Conservation (phyloP, 2,797 vertebrate genomes). For the Gymnopithys bicolor region DNA sequence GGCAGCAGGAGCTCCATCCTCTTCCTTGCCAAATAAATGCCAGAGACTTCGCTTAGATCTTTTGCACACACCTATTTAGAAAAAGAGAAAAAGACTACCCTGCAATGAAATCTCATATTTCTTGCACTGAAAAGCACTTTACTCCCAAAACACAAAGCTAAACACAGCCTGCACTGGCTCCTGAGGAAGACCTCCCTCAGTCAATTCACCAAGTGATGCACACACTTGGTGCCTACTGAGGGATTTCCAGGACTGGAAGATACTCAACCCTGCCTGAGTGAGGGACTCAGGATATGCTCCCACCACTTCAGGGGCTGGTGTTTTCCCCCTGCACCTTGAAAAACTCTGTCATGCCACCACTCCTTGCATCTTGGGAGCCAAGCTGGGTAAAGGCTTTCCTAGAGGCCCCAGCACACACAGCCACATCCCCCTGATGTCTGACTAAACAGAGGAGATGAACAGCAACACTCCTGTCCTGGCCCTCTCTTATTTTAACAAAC, state of each 20-base stretch:
- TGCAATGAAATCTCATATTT: not conserved
- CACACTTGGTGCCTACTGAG: not conserved
- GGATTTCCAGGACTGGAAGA: not conserved
- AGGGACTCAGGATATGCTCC: not conserved
- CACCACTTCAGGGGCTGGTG: not conserved
- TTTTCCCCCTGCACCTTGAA: not conserved
- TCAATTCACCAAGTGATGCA: not conserved
- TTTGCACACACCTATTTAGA: not conserved
- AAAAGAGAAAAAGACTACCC: not conserved
- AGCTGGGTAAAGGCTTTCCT: not conserved
- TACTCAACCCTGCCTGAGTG: not conserved
- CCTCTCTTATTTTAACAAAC: not conserved
- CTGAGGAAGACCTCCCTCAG: not conserved
- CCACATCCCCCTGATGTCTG: not conserved
- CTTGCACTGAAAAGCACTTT: not conserved
- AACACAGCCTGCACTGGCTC: not conserved
- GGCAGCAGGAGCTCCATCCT: not conserved
- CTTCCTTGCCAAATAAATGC: not conserved
- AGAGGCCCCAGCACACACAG: not conserved
- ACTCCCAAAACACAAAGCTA: not conserved
- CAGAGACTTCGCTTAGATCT: not conserved
- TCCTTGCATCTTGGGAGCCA: not conserved
- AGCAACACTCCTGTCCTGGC: not conserved
- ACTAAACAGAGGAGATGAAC: not conserved
- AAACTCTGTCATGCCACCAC: not conserved